Evolutionary conservation across 1,140 invertebrate species (phyloP), one percentile per base, ranked within the genome.

Genomic region (Drosophila melanica): DNA sequence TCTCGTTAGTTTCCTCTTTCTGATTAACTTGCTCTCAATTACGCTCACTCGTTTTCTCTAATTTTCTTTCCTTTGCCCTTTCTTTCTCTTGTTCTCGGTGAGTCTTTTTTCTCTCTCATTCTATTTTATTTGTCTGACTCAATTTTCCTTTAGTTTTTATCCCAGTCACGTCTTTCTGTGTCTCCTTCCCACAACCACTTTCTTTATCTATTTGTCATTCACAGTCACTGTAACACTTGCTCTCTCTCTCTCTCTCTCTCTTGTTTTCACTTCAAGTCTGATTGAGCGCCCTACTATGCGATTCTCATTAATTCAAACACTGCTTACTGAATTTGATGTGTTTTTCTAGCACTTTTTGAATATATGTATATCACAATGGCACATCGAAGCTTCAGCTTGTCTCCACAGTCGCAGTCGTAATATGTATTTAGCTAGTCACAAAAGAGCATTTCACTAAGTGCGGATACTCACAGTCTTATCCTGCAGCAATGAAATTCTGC

Each of bases 401-500:
- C 11, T 18, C 14, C 23, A 11, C 14, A 48, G 14, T n/a, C n/a
- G 33, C 33, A 10, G 33, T 35, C 33, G 33, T 35, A 35, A 35
- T 35, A 35, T 10, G 9, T 35, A 35, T 35, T 35, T 35, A 30
- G 23, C 23, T 27, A 48, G 47, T n/a, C n/a, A 41, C n/a, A 41
- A 41, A 48, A 23, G 23, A 27, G 47, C 12, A 23, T 48, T 27
- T n/a, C 23, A 18, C 7, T 35, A 35, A 33, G 50, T 53, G 3
- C 3, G 14, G 2, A 30, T 55, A 93, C 95, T 95, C 91, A 97
- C 96, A 92, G 96, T 97, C 94, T 97, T 97, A 93, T 97, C 96
- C 87, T 96, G 96, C 16, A 97, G 93, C 64, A 97, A 92, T 75
- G 96, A 96, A 85, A 97, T 96, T 84, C 95, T 94, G 92, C 96